Base-by-base conservation (phyloP, 2,113 vertebrate genomes). In the Callocephalon fimbriatum region DNA sequence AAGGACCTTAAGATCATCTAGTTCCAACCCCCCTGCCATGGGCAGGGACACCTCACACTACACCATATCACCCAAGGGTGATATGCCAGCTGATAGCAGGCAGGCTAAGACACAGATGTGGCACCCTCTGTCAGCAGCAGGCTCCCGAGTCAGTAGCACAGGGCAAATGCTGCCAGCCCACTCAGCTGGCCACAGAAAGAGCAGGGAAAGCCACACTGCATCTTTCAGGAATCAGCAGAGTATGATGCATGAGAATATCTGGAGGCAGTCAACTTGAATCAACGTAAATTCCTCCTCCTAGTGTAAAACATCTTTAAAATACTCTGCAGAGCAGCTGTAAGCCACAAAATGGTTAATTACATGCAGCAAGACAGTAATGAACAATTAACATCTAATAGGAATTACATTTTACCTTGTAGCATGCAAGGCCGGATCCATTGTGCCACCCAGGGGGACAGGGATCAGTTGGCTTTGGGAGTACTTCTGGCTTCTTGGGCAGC, bases 361-460 rank as follows among this genome's bases (percentile, higher is more conserved):
- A 63, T 10, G 6, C 44, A 70, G 40, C 44, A 70, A 53, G 38
- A 56, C 17, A 40, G 9, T 25, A 53, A 48, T 0, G 0, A 94
- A 67, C 12, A 93, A 61, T 22, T 65, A 78, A 51, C 12, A 77
- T 38, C 21, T 42, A 86, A 74, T 1, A 86, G 22, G 48, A 89
- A n/a, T 15, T 72, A 66, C 16, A 15, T 75, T 92, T 93, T 93
- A 99, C 99, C 99, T 99, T 99, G 95, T 99, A 99, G 97, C 99
- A 99, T 91, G 99, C 98, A 94, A 96, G 97, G 80, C 96, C 86
- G 0, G 95, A 85, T 67, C 86, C 96, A 44, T 98, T 98, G 31
- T 98, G 58, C 99, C 99, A 99, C 26, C 99, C 99, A 59, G 96
- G 75, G 12, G 99, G 98, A 96, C 99, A 99, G 42, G 98, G 93